These are phyloP conservation scores for Sander vitreus DNA, from an alignment of 2,113 vertebrate genomes.

Conservation along the genomic window DNA sequence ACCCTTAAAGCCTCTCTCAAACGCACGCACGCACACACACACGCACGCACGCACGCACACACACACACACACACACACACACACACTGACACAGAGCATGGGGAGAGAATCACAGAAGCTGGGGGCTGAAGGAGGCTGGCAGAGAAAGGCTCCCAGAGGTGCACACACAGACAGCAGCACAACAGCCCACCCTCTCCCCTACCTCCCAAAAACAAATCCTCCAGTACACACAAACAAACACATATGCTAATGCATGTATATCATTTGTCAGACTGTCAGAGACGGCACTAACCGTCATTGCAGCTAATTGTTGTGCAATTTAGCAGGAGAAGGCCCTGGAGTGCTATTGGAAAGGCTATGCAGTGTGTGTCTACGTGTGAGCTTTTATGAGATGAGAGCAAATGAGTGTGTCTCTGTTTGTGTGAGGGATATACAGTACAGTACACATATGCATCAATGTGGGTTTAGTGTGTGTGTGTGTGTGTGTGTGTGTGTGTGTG, in stretches of 20 bases:
- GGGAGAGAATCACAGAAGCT: conserved; percentile 43
- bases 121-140: conserved; percentile 54
- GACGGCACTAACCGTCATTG: conserved; percentile 38
- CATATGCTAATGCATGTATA: conserved; percentile 53
- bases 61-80: neutral
- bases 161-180: conserved; percentile 51
- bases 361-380: conserved; percentile 29
- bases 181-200: conserved; percentile 26
- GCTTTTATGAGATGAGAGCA: conserved; percentile 32
- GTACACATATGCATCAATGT: conserved; percentile 23
- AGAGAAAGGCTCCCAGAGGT: conserved; percentile 58
- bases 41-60: no score
- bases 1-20: conserved; percentile 34
- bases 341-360: conserved; percentile 36
- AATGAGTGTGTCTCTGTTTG: conserved; percentile 9
- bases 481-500: conserved; percentile 28
- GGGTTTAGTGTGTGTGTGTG: conserved; percentile 22
- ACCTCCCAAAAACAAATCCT: conserved; percentile 38
- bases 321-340: conserved; percentile 54
- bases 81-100: conserved; percentile 20
- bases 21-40: neutral
- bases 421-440: conserved; percentile 12
- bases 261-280: conserved; percentile 50
- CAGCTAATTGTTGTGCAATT: conserved; percentile 68
- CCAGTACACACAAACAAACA: conserved; percentile 56